Base-by-base conservation (phyloP, 2,888 invertebrate species). In the Magallana nippona region DNA sequence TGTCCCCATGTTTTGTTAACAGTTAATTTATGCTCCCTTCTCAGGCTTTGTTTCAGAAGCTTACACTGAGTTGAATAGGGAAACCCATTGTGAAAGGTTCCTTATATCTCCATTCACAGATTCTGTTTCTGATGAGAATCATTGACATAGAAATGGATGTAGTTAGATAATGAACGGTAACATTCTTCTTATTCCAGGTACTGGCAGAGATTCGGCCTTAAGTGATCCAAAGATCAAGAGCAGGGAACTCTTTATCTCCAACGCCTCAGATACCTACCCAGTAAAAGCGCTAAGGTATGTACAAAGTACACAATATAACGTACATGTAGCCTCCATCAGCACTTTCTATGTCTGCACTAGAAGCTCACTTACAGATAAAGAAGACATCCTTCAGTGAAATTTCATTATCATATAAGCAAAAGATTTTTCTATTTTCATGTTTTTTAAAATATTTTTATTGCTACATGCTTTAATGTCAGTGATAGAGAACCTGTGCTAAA, bases 211-310 rank as follows among this genome's bases (percentile, higher is more conserved):
- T 55, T 87, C 90, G 13, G 88, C 88, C 15, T 86, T 91, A 56
- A 88, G 90, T 62, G 93, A 93, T 86, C 92, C 94, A 55, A 85
- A 91, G 77, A 91, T 94, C 60, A 92, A 92, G 86, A 89, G 92
- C 13, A 87, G 95, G 63, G 95, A 95, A 91, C 92, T 95, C 55
- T 95, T 95, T 92, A 95, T 95, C 62, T 95, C 95, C 3, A 95
- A 95, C 90, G 94, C 95, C 56, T 93, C 95, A 55, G 95, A 95
- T 87, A 94, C 94, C 10, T 95, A 95, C 87, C 95, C 95, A 27
- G 95, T 95, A 22, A 94, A 95, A 82, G 93, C 95, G 78, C 91
- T 95, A 86, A 94, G 95, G 95, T 95, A 88, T 88, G 92, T 82
- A 10, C 15, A 19, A 8, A 19, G 15, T 13, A 11, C n/a, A 10